A percentile compares a stretch with the other conserved stretches of the same genome.
Evolutionary conservation across 2,113 vertebrate genomes (phyloP).

Genomic region (Cavia aperea): DNA sequence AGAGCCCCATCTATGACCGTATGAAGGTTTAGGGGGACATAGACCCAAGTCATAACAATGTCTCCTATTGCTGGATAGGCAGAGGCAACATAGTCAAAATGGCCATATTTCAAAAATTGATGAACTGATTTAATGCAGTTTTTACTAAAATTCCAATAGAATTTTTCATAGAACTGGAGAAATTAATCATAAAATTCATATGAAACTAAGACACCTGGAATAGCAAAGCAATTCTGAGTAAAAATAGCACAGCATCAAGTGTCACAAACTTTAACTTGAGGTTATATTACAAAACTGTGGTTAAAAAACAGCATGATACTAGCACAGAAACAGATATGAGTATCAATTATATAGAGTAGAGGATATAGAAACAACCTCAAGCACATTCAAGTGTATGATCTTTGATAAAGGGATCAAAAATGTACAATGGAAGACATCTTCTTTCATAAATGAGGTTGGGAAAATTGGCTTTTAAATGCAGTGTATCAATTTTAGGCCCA

Average conservation of each 20-base stretch:
- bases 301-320: background rate
- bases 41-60: too few species aligned
- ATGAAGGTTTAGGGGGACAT: too few species aligned
- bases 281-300: background rate
- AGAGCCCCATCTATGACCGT: background rate
- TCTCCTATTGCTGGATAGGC: background rate
- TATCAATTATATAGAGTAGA: background rate
- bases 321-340: background rate
- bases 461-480: background rate
- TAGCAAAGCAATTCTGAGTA: background rate
- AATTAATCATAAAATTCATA: background rate
- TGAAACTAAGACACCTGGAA: background rate
- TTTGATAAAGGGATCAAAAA: background rate
- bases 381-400: background rate
- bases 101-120: background rate
- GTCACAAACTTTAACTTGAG: background rate
- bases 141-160: background rate
- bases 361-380: background rate
- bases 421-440: background rate
- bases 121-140: background rate
- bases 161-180: background rate
- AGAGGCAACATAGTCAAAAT: background rate
- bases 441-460: background rate
- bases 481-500: background rate
- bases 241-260: background rate